phyloP scores from a whole-genome alignment of 2,113 vertebrate species.

The Mesoclemmys tuberculata region DNA sequence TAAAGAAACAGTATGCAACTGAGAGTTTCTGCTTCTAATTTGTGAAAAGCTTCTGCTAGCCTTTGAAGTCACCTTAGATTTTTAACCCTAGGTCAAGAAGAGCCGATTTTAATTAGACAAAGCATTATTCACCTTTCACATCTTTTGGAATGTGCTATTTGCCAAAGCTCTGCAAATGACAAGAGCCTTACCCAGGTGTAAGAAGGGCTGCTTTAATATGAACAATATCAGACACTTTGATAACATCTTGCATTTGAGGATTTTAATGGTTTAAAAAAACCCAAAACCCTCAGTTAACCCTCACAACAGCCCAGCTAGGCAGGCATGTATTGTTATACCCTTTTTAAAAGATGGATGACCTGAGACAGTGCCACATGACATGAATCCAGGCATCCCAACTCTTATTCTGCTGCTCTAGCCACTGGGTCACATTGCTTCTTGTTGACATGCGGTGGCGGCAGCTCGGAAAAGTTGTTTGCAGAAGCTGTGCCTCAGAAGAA shows the following conservation, averaged over 20 bases:
- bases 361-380: too few relatives aligned
- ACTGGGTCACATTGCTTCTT: too few relatives aligned
- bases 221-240: not conserved
- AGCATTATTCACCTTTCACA: not conserved
- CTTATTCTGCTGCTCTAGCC: not conserved
- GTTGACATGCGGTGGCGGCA: too few relatives aligned
- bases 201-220: not conserved
- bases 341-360: not conserved
- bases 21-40: not conserved
- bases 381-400: not conserved
- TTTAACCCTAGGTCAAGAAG: not conserved
- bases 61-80: not conserved
- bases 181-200: too few relatives aligned
- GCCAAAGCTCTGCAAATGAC: not conserved
- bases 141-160: not conserved
- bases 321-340: not conserved
- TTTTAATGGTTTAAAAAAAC: too few relatives aligned
- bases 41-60: not conserved
- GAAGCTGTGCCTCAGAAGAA: too few relatives aligned
- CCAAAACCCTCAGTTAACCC: too few relatives aligned
- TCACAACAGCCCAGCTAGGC: not conserved
- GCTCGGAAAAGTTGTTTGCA: too few relatives aligned
- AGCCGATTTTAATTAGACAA: not conserved
- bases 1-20: not conserved
- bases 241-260: not conserved